Conservation (phyloP, 2,113 vertebrate species). For the Crotalus tigris region DNA sequence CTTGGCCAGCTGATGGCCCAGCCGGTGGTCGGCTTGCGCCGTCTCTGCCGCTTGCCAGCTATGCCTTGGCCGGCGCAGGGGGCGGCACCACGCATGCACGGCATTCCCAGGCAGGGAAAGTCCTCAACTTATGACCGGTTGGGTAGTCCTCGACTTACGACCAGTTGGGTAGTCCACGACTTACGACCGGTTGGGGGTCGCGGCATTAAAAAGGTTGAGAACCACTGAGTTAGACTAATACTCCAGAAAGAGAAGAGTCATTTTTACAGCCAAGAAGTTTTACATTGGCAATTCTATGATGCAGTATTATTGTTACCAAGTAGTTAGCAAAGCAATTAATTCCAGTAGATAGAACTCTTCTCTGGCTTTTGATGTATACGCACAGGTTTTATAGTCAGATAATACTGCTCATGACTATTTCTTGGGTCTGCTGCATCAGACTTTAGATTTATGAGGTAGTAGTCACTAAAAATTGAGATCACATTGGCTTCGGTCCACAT, state of each 20-base stretch:
- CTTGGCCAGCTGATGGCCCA: no score
- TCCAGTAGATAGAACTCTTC: not conserved
- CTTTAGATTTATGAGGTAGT: not conserved
- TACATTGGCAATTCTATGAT: not conserved
- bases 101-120: no score
- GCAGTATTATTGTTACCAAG: not conserved
- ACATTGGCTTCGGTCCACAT: not conserved
- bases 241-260: accelerated
- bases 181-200: no score
- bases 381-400: not conserved
- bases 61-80: no score
- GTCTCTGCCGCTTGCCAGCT: no score
- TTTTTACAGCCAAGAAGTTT: not conserved
- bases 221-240: not conserved
- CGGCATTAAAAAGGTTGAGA: no score
- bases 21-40: no score
- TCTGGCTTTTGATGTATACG: not conserved
- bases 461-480: not conserved
- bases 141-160: no score
- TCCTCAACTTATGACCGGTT: no score
- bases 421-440: not conserved
- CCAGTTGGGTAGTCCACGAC: no score
- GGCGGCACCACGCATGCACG: no score
- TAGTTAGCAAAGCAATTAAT: not conserved
- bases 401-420: not conserved